Evolutionary conservation across 2,113 vertebrate species (phyloP), one percentile per base, ranked within the genome.

Genomic region (Cyprinodon tularosa): DNA sequence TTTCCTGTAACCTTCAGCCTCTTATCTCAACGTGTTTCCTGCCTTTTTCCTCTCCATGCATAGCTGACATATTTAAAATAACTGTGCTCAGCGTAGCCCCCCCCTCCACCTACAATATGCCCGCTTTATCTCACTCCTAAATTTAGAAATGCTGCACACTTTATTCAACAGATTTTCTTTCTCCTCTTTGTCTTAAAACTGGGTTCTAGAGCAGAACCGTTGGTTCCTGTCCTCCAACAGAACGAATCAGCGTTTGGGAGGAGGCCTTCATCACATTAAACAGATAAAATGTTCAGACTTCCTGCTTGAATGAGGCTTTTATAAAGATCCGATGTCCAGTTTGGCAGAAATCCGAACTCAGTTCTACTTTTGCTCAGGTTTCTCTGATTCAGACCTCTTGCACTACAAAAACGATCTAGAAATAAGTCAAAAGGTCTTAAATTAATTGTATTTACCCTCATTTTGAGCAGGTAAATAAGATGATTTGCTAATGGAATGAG

Each of bases 81-180:
- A 76, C 81, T 77, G 29, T 20, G 64, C 37, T 44, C 37, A 38
- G 62, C 62, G 42, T 37, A 63, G 66, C 11, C 68, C 29, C 50
- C 68, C 62, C 20, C 70, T 14, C 50, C 68, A 66, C 20, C 70
- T 14, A 66, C 64, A 37, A 61, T 85, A 72, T 72, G 67, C 77
- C 60, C 22, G 7, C 42, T 72, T 86, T 86, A 89, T 91, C 88
- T 12, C 17, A 63, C 47, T 60, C n/a, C 88, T 90, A 91, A 91
- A 88, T 88, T 85, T 91, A 90, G 85, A 85, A 36, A 37, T 1
- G 64, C 37, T 47, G 44, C 76, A 60, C 3, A 1, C 77, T 80
- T 72, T 39, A 42, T 48, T 63, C 47, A 45, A 29, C 37, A 63
- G 8, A 22, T 47, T 69, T 69, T 63, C 12, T 69, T 38, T 2